phyloP scores from a whole-genome alignment of 2,888 invertebrate genomes.

The Drosophila mayaguana region DNA sequence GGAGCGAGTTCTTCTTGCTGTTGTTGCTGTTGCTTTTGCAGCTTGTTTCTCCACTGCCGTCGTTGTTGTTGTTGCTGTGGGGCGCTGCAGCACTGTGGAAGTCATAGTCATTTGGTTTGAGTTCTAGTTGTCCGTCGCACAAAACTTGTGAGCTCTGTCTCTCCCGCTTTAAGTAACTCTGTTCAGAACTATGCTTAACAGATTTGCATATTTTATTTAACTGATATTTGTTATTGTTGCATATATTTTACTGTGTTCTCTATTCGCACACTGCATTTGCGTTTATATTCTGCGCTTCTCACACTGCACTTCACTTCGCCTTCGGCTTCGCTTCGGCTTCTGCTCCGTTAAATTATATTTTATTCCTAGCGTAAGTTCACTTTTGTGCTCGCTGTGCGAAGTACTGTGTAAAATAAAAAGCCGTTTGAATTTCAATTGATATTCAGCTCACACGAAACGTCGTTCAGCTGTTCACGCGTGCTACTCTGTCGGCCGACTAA shows the following conservation, averaged over 20 bases:
- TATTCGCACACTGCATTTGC: slow-evolving; percentile 45
- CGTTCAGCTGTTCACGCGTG: slow-evolving; percentile 34
- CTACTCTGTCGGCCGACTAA: slow-evolving; percentile 75
- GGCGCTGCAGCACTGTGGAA: slow-evolving; percentile 84
- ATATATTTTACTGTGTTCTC: slow-evolving; percentile 44
- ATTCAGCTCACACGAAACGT: slow-evolving; percentile 19
- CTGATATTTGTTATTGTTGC: slow-evolving; percentile 14
- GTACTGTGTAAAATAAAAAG: slow-evolving; percentile 12
- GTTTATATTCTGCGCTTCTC: slow-evolving; percentile 45
- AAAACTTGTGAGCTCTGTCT: slow-evolving; percentile 22
- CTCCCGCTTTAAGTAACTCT: slow-evolving; percentile 11
- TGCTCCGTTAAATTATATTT: slow-evolving; percentile 5
- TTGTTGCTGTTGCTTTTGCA: slow-evolving; percentile 42
- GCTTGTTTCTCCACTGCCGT: slow-evolving; percentile 37
- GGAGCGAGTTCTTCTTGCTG: slow-evolving; percentile 60
- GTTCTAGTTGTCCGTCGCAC: slow-evolving; percentile 37
- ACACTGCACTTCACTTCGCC: slow-evolving; percentile 54
- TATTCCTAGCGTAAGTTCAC: slow-evolving; percentile 12
- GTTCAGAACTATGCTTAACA: slow-evolving; percentile 54
- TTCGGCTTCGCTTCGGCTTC: slow-evolving; percentile 30
- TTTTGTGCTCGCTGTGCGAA: slow-evolving; percentile 34
- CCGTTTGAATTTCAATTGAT: slow-evolving; percentile 23
- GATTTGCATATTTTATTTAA: slow-evolving; percentile 65
- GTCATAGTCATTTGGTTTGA: slow-evolving; percentile 81
- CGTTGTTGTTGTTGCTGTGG: slow-evolving; percentile 30